phyloP scores from a whole-genome alignment of 2,888 invertebrate species.

The Hylaea fasciaria region DNA sequence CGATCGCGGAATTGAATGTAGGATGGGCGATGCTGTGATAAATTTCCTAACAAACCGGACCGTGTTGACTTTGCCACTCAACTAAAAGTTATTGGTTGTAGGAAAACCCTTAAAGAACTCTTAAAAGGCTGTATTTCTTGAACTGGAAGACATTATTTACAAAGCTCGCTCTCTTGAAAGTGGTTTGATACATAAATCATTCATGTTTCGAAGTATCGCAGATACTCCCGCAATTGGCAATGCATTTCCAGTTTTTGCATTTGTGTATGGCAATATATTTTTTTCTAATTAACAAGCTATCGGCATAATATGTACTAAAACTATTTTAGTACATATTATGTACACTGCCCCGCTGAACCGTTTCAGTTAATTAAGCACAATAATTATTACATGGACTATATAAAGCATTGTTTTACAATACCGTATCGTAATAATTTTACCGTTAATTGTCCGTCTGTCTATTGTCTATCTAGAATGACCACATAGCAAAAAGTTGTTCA shows the following conservation, averaged over 20 bases:
- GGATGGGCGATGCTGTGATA: slow-evolving; percentile 77
- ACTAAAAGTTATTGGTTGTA: slow-evolving; percentile 37
- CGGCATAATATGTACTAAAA: too few species aligned
- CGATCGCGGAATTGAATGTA: slow-evolving; percentile 67
- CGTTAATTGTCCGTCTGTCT: neutral
- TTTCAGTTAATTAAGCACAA: too few species aligned
- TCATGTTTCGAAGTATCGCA: too few species aligned
- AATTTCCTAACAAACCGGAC: slow-evolving; percentile 61
- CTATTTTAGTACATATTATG: too few species aligned
- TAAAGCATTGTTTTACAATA: neutral
- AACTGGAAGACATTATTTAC: slow-evolving; percentile 17
- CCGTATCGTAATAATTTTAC: neutral
- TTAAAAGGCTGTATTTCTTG: slow-evolving; percentile 32
- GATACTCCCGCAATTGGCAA: too few species aligned
- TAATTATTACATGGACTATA: neutral
- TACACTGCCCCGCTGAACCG: too few species aligned
- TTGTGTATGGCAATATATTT: too few species aligned
- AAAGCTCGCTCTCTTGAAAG: neutral
- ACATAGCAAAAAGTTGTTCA: slow-evolving; percentile 60
- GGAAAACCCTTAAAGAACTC: slow-evolving; percentile 34
- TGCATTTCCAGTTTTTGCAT: too few species aligned
- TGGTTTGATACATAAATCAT: too few species aligned
- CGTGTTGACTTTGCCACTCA: slow-evolving; percentile 52
- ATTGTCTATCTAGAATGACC: slow-evolving; percentile 40
- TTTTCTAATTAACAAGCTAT: too few species aligned